phyloP scores from a whole-genome alignment of 2,888 invertebrate species.

The Melanotus villosus region DNA sequence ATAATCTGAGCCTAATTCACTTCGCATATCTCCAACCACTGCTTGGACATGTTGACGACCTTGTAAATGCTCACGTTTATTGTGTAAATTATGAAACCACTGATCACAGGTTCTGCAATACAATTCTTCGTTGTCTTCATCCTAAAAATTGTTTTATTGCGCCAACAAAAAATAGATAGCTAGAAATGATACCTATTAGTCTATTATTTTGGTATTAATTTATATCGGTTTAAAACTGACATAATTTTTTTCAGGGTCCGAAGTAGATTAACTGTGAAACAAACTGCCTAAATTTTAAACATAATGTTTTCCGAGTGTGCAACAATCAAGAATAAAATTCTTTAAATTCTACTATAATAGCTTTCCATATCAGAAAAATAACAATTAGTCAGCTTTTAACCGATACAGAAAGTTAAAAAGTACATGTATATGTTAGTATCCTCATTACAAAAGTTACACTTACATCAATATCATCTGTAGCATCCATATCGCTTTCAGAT shows the following conservation, averaged over 20 bases:
- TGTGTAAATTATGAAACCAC: conserved; percentile 73
- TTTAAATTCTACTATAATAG: too few relatives aligned
- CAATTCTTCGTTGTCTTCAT: conserved; percentile 72
- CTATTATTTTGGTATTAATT: background rate
- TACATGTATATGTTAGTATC: too few relatives aligned
- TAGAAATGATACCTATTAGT: background rate
- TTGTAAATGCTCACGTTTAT: conserved; percentile 73
- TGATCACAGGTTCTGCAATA: conserved; percentile 74
- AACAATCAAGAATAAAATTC: too few relatives aligned
- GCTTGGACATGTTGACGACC: conserved; percentile 71
- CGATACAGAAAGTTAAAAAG: too few relatives aligned
- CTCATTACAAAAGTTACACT: too few relatives aligned
- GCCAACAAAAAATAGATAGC: background rate
- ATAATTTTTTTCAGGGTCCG: too few relatives aligned
- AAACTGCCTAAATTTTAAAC: too few relatives aligned
- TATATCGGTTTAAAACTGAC: too few relatives aligned
- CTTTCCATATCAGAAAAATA: too few relatives aligned
- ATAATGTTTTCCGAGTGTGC: too few relatives aligned
- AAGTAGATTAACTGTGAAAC: too few relatives aligned
- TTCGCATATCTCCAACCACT: conserved; percentile 65
- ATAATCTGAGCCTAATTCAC: conserved; percentile 61
- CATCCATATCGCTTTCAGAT: conserved; percentile 70
- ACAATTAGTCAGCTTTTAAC: too few relatives aligned
- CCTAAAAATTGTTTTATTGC: conserved; percentile 64
- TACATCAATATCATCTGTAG: conserved; percentile 71